Conservation (phyloP, 2,113 vertebrate genomes). For the Sceloporus tristichus region DNA sequence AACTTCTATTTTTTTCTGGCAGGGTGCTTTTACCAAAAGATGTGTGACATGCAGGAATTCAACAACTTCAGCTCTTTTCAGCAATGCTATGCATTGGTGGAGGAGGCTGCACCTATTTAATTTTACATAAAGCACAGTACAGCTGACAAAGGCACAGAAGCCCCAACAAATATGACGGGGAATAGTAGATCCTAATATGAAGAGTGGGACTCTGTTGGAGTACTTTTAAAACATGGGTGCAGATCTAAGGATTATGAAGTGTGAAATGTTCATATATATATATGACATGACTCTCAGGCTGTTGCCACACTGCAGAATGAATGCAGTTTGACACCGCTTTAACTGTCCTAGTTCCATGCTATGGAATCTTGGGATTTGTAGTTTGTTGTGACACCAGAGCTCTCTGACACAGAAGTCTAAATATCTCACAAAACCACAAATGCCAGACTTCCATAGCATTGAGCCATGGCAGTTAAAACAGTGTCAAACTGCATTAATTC, state of each 20-base stretch:
- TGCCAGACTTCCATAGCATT: too few species aligned
- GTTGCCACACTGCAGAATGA: too few species aligned
- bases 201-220: neutral
- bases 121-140: neutral
- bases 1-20: neutral
- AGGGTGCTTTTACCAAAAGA: neutral
- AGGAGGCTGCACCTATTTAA: neutral
- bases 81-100: neutral
- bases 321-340: too few species aligned
- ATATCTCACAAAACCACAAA: too few species aligned
- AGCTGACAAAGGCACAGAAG: neutral
- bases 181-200: neutral
- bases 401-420: too few species aligned
- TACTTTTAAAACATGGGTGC: neutral
- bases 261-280: too few species aligned
- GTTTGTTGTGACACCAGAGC: too few species aligned
- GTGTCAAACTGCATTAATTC: too few species aligned
- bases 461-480: too few species aligned
- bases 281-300: too few species aligned
- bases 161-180: neutral
- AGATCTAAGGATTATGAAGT: neutral
- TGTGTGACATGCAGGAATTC: neutral
- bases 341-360: too few species aligned
- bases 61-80: neutral
- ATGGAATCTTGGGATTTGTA: too few species aligned